Percentiles rank a stretch among this genome's conserved stretches.
Conservation (phyloP, 2,113 vertebrate species). For the Bambusicola thoracicus region DNA sequence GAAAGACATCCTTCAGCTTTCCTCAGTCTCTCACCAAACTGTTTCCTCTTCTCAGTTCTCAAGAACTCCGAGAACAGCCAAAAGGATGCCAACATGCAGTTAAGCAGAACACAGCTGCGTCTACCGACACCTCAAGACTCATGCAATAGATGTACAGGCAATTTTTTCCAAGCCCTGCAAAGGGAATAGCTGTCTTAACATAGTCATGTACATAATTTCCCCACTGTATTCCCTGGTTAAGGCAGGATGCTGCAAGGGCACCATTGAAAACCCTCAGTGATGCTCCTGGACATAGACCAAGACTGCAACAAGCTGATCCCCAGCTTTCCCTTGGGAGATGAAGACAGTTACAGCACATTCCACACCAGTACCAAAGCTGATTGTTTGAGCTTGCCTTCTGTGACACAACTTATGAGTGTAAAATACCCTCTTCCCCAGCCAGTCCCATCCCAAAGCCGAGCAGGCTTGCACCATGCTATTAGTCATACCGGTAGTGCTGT, state of each 20-base stretch:
- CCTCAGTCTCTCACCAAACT: background rate
- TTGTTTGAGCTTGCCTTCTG: background rate
- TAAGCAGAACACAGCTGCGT: background rate
- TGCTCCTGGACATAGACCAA: background rate
- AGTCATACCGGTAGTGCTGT: background rate
- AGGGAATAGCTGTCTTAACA: background rate
- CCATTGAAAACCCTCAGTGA: background rate
- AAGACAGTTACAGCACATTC: background rate
- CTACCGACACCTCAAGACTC: background rate
- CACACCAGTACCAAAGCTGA: background rate
- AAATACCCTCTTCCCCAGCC: background rate
- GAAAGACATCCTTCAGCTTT: background rate
- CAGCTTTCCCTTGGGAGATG: background rate
- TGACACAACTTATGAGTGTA: background rate
- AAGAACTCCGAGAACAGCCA: background rate
- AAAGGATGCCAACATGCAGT: background rate
- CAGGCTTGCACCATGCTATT: background rate
- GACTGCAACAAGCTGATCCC: background rate
- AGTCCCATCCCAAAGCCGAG: rapidly evolving
- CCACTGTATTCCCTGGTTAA: background rate
- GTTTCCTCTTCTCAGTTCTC: background rate
- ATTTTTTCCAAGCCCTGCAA: background rate
- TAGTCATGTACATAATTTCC: background rate
- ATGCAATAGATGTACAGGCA: rapidly evolving
- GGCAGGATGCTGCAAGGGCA: background rate